Evolutionary conservation across 2,888 invertebrate species (phyloP), one percentile per base, ranked within the genome.

Genomic region (Tipula confusa): DNA sequence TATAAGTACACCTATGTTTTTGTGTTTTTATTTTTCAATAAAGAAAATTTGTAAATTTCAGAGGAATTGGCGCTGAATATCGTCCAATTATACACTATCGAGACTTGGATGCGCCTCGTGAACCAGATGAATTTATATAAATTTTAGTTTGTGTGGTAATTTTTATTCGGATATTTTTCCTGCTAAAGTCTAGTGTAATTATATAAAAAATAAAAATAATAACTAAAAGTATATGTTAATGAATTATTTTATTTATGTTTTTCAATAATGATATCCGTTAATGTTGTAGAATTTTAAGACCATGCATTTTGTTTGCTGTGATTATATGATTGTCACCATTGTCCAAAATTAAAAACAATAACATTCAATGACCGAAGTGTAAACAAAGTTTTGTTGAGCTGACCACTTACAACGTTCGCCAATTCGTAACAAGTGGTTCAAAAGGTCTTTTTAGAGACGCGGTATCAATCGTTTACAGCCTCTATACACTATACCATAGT

Each of bases 1-100:
- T 36, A 82, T 33, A n/a, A 24, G 24, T 18, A n/a, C n/a, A n/a
- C n/a, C n/a, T n/a, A 15, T 18, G n/a, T 29, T 81, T 81, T 29
- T 15, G 80, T n/a, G 31, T 31, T 81, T 81, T 81, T 29, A 81
- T 31, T 31, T 29, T 29, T 81, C 29, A 81, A 81, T 29, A 29
- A 82, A 18, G 36, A 80, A 80, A 11, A 29, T 29, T 80, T 80
- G 13, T 80, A 31, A 83, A 29, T 84, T 87, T 88, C 92, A 94
- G 95, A 91, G 92, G 92, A 88, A 93, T 92, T 88, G 93, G 92
- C 88, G 92, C 93, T 87, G 96, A 96, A 89, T 95, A 94, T 91
- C 94, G 97, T 88, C 95, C 96, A 87, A 94, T 97, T 88, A 95
- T 97, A 89, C 96, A 97, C 91, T 97, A 97, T 92, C 93, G 97